phyloP scores from a whole-genome alignment of 2,888 invertebrate species.

The Idaea straminata region DNA sequence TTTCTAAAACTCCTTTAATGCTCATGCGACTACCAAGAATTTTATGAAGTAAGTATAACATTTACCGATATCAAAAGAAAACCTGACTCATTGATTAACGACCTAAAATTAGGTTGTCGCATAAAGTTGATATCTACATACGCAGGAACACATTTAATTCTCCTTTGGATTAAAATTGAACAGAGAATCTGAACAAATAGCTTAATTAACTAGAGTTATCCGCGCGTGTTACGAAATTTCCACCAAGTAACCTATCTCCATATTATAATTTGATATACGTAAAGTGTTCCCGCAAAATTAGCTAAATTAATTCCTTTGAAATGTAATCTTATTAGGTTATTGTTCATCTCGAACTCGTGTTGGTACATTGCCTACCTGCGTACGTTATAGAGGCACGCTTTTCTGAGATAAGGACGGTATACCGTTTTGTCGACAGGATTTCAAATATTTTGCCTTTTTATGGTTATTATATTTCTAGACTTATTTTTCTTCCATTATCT shows the following conservation, averaged over 20 bases:
- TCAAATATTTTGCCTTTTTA: background rate
- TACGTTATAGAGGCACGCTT: constrained; percentile 20
- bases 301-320: constrained; percentile 22
- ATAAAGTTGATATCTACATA: background rate
- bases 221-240: constrained; percentile 8
- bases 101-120: background rate
- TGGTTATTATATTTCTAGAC: background rate
- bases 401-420: constrained; percentile 4
- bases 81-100: background rate
- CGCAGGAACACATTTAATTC: background rate
- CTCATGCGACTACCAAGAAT: no score
- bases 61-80: background rate
- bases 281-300: constrained; percentile 13
- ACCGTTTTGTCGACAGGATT: background rate
- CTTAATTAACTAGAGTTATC: constrained; percentile 6
- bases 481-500: constrained; percentile 9
- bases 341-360: constrained; percentile 6
- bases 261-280: constrained; percentile 13
- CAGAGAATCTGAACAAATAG: constrained; percentile 2
- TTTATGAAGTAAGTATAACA: background rate
- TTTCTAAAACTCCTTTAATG: no score
- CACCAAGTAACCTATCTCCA: constrained; percentile 7
- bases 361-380: background rate
- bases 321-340: constrained; percentile 7
- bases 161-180: constrained; percentile 3